Percentiles rank a stretch among this genome's conserved stretches.
Evolutionary conservation across 92 coral and sea anemone genomes (phyloP).

Genomic region (Siderastrea radians): DNA sequence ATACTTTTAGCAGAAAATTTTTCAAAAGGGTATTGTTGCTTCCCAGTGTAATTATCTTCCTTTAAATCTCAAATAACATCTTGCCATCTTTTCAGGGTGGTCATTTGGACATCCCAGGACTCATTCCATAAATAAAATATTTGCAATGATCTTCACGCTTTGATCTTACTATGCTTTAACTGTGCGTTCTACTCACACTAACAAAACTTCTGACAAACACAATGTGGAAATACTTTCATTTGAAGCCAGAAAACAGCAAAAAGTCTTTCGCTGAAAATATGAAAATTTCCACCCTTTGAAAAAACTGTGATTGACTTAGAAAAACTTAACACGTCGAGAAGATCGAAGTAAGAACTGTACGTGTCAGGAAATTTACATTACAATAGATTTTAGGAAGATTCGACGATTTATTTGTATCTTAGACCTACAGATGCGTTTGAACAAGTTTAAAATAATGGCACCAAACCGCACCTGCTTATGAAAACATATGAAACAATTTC

Average conservation of each 20-base stretch:
- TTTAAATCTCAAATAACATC: no score
- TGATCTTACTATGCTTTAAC: background rate
- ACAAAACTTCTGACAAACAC: background rate
- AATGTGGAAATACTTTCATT: no score
- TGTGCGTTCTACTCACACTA: background rate
- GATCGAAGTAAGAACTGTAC: background rate
- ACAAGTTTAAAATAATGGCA: background rate
- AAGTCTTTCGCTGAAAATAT: no score
- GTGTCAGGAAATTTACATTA: slow-evolving; percentile 32
- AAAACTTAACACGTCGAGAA: no score
- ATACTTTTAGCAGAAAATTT: background rate
- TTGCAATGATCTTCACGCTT: slow-evolving; percentile 4
- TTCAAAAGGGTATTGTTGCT: background rate
- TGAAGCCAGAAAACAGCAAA: no score
- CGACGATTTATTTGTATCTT: background rate
- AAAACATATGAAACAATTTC: background rate
- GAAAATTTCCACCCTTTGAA: no score
- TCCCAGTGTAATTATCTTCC: no score
- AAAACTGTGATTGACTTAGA: no score
- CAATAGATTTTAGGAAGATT: slow-evolving; percentile 17
- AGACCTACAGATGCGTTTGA: background rate
- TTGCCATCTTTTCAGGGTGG: background rate
- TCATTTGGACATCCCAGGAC: background rate
- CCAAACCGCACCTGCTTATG: slow-evolving; percentile 3
- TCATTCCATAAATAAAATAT: background rate